Base-by-base conservation (phyloP, 2,113 vertebrate genomes). In the Cyphomyrus plagiostoma region DNA sequence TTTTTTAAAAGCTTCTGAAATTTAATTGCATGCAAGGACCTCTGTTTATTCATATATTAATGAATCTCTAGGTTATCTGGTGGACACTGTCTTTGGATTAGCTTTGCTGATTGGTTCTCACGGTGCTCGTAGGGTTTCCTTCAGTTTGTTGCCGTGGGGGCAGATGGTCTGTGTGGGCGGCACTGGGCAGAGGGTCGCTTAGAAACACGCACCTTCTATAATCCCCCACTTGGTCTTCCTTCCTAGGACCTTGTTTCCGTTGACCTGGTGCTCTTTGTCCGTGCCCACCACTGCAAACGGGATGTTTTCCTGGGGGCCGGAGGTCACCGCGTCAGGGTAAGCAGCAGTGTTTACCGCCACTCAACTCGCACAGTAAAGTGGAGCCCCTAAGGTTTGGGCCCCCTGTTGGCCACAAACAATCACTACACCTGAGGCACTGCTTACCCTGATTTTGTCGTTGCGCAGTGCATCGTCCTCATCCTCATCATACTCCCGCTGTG, bases 201-300 rank as follows among this genome's bases (percentile, higher is more conserved):
- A n/a, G 77, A 45, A 45, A 84, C 13, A 53, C 91, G 91, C 91
- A 98, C 98, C 98, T 97, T 99, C 98, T 5, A 99, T 97, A 92
- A 99, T 95, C 58, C 98, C 98, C 98, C 98, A 99, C 92, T 99
- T 99, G 56, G 98, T 99, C 94, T 98, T 99, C 82, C 98, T 96
- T 88, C 98, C 98, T 93, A 99, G 94, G 89, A 99, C 96, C 74
- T 96, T 96, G 93, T 96, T 98, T 89, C 98, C 98, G 0, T 99
- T 98, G 92, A 99, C 97, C 88, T 98, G 94, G 92, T 99, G 97
- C 90, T 99, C 98, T 90, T 95, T 96, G 93, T 99, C 98, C 0
- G 98, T 98, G 45, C 98, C 98, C 0, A 99, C 98, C 89, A 99
- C 98, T 0, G 98, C 98, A 0, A 99, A 99, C 0, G 98, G 98